phyloP scores from a whole-genome alignment of 2,888 invertebrate genomes.

The Scaptomyza cyrtandrae region DNA sequence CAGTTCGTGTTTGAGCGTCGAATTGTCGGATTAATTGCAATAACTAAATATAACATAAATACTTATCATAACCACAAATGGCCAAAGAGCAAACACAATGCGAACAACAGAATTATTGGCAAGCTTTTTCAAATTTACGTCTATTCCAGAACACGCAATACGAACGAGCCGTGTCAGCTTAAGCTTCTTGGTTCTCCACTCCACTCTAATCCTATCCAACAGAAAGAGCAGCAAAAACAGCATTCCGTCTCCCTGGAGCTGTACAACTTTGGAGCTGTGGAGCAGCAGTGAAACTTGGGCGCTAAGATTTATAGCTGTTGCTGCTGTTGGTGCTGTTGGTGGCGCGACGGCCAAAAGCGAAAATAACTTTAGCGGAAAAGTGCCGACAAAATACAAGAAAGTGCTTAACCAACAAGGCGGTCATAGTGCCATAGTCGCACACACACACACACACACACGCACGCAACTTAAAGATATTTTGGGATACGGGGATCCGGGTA shows the following conservation, averaged over 20 bases:
- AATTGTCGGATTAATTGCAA: constrained; percentile 71
- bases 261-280: constrained; percentile 23
- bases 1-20: constrained; percentile 50
- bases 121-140: constrained; percentile 52
- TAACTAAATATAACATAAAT: constrained; percentile 28
- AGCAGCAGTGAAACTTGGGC: constrained; percentile 44
- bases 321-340: constrained; percentile 1
- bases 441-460: constrained; percentile 21
- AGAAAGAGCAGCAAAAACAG: constrained; percentile 6
- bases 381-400: constrained; percentile 78
- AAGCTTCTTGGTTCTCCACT: constrained; percentile 50
- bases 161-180: constrained; percentile 39
- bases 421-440: constrained; percentile 32
- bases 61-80: constrained; percentile 32
- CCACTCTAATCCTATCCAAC: constrained; percentile 10
- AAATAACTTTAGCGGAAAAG: constrained; percentile 79
- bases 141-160: constrained; percentile 1
- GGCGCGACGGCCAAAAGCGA: constrained; percentile 35
- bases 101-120: constrained; percentile 73
- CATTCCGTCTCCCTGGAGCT: constrained; percentile 12
- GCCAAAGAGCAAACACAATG: constrained; percentile 26
- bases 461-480: constrained; percentile 48
- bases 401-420: constrained; percentile 72
- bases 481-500: constrained; percentile 28
- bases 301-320: constrained; percentile 69